phyloP scores from a whole-genome alignment of 2,797 vertebrate species.

The Fratercula arctica region DNA sequence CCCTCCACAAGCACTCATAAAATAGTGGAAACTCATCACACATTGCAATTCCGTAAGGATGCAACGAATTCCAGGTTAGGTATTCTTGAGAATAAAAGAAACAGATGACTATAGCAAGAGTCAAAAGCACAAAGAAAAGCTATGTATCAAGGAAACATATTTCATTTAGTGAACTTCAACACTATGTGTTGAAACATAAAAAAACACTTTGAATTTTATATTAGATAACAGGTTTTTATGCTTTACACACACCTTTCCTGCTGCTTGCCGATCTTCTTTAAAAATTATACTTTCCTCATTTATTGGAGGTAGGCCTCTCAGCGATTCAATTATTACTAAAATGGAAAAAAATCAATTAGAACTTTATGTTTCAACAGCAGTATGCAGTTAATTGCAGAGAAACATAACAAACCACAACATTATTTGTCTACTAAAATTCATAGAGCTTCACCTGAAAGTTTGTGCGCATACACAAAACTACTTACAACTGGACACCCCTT shows the following conservation, averaged over 20 bases:
- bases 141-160: neutral
- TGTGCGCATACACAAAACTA: accelerated
- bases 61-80: neutral
- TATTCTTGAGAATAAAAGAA: neutral
- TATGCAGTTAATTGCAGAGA: neutral
- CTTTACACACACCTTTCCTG: conserved; percentile 85
- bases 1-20: neutral
- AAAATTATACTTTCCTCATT: conserved; percentile 94
- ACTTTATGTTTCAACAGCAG: neutral
- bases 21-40: neutral
- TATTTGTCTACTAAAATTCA: neutral
- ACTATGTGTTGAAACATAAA: neutral
- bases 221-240: neutral
- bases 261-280: conserved; percentile 80
- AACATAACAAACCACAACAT: neutral
- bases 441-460: neutral
- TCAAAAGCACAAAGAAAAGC: neutral
- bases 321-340: conserved; percentile 91
- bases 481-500: neutral
- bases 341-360: neutral
- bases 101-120: neutral
- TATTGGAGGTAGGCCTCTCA: conserved; percentile 84
- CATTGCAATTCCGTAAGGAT: neutral
- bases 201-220: neutral
- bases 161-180: neutral